phyloP scores from a whole-genome alignment of 2,797 vertebrate genomes.

The Pseudochirops cupreus region DNA sequence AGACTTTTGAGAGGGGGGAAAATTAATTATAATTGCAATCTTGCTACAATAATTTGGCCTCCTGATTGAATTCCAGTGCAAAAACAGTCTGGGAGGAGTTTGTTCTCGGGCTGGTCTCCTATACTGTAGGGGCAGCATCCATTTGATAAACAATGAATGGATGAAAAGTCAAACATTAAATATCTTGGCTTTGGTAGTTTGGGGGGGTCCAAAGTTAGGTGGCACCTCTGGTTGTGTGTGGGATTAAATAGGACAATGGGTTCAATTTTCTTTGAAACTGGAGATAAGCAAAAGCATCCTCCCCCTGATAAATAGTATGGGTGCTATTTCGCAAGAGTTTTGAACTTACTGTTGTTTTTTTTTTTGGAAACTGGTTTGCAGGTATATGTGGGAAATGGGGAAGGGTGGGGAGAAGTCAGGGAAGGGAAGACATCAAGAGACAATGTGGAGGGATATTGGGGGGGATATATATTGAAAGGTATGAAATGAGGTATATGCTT shows the following conservation, averaged over 20 bases:
- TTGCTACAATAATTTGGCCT: constrained; percentile 62
- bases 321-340: neutral
- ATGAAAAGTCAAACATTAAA: constrained; percentile 69
- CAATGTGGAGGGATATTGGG: neutral
- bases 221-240: constrained; percentile 53
- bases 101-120: constrained; percentile 53
- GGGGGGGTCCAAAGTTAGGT: constrained; percentile 36
- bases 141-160: constrained; percentile 62
- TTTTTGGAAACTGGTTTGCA: neutral
- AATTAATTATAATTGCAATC: constrained; percentile 72
- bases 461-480: neutral
- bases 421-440: constrained; percentile 33
- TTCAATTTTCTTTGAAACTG: constrained; percentile 42
- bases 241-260: neutral
- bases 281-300: neutral
- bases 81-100: constrained; percentile 60
- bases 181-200: constrained; percentile 57
- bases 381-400: neutral
- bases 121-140: constrained; percentile 38
- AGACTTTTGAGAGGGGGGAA: constrained; percentile 71
- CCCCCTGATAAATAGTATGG: neutral
- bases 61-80: constrained; percentile 75
- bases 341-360: constrained; percentile 6
- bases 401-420: neutral
- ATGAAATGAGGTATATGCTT: neutral